These are phyloP conservation scores for Channa striata DNA, from an alignment of 2,797 vertebrate genomes.

Conservation along the genomic window DNA sequence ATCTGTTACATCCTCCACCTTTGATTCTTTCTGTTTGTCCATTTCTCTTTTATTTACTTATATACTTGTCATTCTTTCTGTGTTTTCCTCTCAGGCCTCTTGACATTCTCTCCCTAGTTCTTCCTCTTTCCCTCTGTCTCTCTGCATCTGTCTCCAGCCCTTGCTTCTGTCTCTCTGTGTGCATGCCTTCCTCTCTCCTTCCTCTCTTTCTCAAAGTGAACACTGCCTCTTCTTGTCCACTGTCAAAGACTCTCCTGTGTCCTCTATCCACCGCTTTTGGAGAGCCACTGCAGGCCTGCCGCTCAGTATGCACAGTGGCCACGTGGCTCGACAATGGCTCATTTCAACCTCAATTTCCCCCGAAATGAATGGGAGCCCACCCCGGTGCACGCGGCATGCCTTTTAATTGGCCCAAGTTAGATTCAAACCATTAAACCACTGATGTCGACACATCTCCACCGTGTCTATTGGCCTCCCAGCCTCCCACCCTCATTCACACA, in stretches of 20 bases:
- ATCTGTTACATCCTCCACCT: conserved; percentile 6
- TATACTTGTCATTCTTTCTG: conserved; percentile 47
- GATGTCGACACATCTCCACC: conserved; percentile 78
- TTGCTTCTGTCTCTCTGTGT: conserved; percentile 38
- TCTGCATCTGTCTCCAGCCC: conserved; percentile 69
- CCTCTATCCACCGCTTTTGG: conserved; percentile 75
- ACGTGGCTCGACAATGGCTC: conserved; percentile 82
- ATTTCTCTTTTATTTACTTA: conserved; percentile 24
- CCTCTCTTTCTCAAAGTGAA: conserved; percentile 74
- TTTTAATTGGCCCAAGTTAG: conserved; percentile 86
- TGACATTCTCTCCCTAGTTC: conserved; percentile 58
- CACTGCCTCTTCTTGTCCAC: conserved; percentile 74
- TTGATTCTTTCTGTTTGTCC: conserved; percentile 13
- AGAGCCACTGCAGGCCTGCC: conserved; percentile 72
- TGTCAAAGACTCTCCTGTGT: conserved; percentile 76
- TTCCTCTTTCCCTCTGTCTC: conserved; percentile 53
- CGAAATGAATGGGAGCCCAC: conserved; percentile 84
- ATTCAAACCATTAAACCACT: conserved; percentile 86
- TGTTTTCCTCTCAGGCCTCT: conserved; percentile 45
- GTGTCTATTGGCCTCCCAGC: conserved; percentile 40
- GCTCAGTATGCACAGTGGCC: conserved; percentile 79
- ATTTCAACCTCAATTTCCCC: conserved; percentile 88
- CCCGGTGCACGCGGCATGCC: conserved; percentile 71
- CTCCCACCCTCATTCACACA: conserved; percentile 28
- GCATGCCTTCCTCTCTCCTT: conserved; percentile 71